Evolutionary conservation across 2,888 invertebrate genomes (phyloP), one percentile per base, ranked within the genome.

Genomic region (Ochropleura plecta): DNA sequence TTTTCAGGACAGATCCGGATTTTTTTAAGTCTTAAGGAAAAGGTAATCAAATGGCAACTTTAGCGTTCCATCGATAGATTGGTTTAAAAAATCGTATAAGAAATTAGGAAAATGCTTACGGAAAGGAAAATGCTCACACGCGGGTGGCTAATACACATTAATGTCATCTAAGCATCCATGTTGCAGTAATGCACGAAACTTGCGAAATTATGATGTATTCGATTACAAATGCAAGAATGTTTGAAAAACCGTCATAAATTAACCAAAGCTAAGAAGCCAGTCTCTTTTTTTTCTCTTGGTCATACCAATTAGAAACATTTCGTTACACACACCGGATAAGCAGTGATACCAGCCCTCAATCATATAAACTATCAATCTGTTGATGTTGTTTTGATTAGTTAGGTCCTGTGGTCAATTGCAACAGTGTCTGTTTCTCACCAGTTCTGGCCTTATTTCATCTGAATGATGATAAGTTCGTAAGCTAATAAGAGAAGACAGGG

Each of bases 51-150:
- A 16, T 57, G 7, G n/a, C 7, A 67, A 48, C 7, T 30, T 53
- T n/a, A 78, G 30, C 62, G 53, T 49, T 44, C 42, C 60, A 14
- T 40, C 14, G 42, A 30, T 44, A 42, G 4, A 30, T 4, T 42
- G 46, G n/a, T 3, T 64, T 12, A 65, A 48, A 64, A 67, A 59
- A 40, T 0, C 14, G 18, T 42, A 18, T 18, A 59, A 53, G 48
- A 68, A 70, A 72, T 78, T 69, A 40, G 53, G 48, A 64, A 72
- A 73, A 83, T 55, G 30, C 51, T 66, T 53, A 70, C 53, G 20
- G 57, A 62, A 60, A 70, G 79, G 69, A 78, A 78, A 60, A 70
- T 55, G 62, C 60, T 42, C 44, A 59, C 46, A 65, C 63, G 18
- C 57, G 9, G 18, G 20, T 44, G 46, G 30, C 42, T 10, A 51